Conservation (phyloP, 2,797 vertebrate species). For the Thaleichthys pacificus region DNA sequence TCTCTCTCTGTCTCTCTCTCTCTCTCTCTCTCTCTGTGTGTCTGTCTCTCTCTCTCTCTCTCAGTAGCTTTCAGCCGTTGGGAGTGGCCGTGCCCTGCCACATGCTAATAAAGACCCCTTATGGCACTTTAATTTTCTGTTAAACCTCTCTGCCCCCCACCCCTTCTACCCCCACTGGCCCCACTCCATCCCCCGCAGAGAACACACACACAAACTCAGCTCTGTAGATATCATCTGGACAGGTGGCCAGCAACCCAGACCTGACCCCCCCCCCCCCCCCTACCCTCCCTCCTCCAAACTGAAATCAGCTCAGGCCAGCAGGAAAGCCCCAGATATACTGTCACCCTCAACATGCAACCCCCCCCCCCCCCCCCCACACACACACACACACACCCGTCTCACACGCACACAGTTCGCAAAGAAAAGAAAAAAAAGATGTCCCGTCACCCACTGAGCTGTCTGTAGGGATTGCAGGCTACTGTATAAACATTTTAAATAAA, state of each 20-base stretch:
- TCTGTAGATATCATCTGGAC: constrained; percentile 75
- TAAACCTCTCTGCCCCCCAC: constrained; percentile 38
- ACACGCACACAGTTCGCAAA: constrained; percentile 23
- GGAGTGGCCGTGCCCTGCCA: constrained; percentile 42
- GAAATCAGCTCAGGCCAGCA: constrained; percentile 74
- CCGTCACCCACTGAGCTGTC: constrained; percentile 72
- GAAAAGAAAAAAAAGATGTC: constrained; percentile 59
- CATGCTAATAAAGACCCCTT: constrained; percentile 62
- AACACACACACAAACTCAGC: constrained; percentile 39
- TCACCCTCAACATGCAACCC: constrained; percentile 27
- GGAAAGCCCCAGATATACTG: constrained; percentile 75
- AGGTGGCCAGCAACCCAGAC: constrained; percentile 80
- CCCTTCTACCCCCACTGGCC: constrained; percentile 25
- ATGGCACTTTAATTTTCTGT: constrained; percentile 68
- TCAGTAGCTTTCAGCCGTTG: constrained; percentile 55
- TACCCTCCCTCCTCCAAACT: constrained; percentile 52
- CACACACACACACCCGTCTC: not conserved
- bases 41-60: constrained; percentile 15
- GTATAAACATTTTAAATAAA: constrained; percentile 24
- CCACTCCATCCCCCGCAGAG: constrained; percentile 31
- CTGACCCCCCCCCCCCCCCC: constrained; percentile 65
- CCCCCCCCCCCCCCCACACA: constrained; percentile 17
- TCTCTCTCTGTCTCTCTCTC: constrained; percentile 13
- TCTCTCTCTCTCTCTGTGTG: constrained; percentile 4
- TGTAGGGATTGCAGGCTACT: constrained; percentile 63